Conservation (phyloP, 2,797 vertebrate genomes). For the Dipus sagitta region DNA sequence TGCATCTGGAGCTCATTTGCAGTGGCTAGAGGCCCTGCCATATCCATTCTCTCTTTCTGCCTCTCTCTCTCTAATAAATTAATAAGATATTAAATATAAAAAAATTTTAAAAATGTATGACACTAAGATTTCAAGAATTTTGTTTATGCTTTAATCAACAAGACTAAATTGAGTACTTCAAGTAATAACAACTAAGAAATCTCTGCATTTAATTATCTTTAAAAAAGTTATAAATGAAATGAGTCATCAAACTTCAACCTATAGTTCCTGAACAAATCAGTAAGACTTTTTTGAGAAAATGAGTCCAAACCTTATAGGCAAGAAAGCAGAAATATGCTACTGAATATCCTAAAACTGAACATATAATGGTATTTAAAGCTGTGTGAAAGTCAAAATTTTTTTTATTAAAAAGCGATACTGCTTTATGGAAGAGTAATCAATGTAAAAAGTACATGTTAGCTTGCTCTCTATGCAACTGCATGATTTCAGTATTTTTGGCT, state of each 20-base stretch:
- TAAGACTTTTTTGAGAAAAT: constrained; percentile 36
- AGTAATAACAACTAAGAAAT: constrained; percentile 20
- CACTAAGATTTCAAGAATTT: constrained; percentile 8
- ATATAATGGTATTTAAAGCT: constrained; percentile 8
- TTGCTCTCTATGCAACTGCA: neutral
- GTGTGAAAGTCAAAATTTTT: constrained; percentile 26
- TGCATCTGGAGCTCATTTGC: too few species aligned
- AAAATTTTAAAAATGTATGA: too few species aligned
- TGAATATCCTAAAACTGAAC: neutral
- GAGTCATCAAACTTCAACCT: constrained; percentile 39
- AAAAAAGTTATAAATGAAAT: constrained; percentile 35
- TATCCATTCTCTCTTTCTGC: too few species aligned
- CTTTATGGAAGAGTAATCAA: constrained; percentile 44
- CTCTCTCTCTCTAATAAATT: too few species aligned
- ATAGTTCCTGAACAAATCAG: constrained; percentile 10
- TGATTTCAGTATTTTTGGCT: neutral
- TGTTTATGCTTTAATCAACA: neutral
- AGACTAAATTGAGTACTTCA: constrained; percentile 5
- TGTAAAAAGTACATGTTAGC: constrained; percentile 23
- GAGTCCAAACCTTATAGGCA: neutral
- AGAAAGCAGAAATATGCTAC: neutral
- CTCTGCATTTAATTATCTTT: constrained; percentile 52
- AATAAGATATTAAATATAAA: too few species aligned
- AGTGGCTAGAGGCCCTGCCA: too few species aligned
- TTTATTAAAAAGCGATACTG: constrained; percentile 52